Conservation (phyloP, 2,888 invertebrate genomes). For the Argynnis bischoffii region DNA sequence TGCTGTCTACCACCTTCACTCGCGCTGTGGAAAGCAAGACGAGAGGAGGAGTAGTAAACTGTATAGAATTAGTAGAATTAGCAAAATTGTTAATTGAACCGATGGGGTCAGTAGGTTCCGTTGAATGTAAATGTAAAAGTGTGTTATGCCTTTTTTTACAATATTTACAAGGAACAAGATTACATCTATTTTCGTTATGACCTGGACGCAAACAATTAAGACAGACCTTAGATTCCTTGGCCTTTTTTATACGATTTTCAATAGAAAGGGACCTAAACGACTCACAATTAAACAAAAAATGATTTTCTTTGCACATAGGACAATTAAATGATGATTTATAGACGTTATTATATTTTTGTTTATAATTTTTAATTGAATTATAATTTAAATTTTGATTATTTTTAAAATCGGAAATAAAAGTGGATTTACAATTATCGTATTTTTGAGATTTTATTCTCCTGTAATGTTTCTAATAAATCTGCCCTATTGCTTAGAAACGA, state of each 20-base stretch:
- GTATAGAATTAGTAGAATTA: conserved; percentile 17
- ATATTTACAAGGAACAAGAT: conserved; percentile 32
- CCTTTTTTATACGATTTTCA: conserved; percentile 34
- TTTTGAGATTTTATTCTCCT: conserved; percentile 18
- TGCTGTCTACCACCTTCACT: background rate
- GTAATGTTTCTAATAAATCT: conserved; percentile 31
- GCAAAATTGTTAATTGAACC: background rate
- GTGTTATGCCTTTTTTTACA: conserved; percentile 28
- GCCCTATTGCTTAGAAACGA: conserved; percentile 33
- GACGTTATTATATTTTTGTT: background rate
- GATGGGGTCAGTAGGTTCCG: background rate
- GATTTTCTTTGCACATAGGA: conserved; percentile 31
- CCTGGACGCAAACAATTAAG: conserved; percentile 36
- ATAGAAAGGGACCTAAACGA: conserved; percentile 21
- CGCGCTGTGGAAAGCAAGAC: conserved; percentile 4
- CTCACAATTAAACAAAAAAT: conserved; percentile 29
- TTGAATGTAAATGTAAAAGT: conserved; percentile 24
- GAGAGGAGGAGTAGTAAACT: background rate
- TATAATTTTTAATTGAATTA: background rate
- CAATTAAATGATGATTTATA: conserved; percentile 14
- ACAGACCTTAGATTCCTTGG: conserved; percentile 37
- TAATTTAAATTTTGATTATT: no score
- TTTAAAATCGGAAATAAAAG: background rate
- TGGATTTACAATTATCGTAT: conserved; percentile 5
- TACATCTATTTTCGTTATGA: conserved; percentile 33